Conservation (phyloP, 2,888 invertebrate genomes). For the Malachius bipustulatus region DNA sequence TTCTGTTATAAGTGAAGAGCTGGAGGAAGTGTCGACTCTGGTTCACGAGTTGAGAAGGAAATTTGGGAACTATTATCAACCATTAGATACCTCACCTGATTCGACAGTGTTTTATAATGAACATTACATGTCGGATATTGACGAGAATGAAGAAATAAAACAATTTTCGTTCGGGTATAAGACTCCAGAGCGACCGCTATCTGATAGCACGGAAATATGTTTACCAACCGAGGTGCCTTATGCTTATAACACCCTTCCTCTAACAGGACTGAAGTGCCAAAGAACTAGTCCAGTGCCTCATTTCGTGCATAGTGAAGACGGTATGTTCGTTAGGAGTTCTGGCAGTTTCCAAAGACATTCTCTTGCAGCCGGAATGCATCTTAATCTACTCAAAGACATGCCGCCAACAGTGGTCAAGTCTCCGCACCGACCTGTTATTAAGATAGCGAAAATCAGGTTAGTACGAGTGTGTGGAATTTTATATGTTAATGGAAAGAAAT, state of each 20-base stretch:
- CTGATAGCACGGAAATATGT: constrained; percentile 19
- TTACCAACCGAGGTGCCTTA: neutral
- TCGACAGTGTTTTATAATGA: constrained; percentile 31
- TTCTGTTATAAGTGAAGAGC: constrained; percentile 29
- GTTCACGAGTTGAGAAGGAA: constrained; percentile 26
- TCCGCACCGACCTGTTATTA: constrained; percentile 32
- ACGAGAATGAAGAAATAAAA: constrained; percentile 35
- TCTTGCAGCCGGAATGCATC: constrained; percentile 16
- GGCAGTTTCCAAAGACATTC: constrained; percentile 28
- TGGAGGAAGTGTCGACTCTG: constrained; percentile 31
- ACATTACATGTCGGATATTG: constrained; percentile 36
- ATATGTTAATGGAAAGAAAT: no score
- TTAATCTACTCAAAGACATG: constrained; percentile 17
- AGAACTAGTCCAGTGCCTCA: constrained; percentile 16
- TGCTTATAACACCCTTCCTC: constrained; percentile 15
- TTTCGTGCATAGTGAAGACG: constrained; percentile 22
- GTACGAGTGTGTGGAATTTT: constrained; percentile 13
- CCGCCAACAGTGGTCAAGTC: constrained; percentile 28
- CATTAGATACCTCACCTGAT: constrained; percentile 22
- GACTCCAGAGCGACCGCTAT: constrained; percentile 23
- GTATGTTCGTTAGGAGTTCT: constrained; percentile 32
- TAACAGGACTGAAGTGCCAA: constrained; percentile 12
- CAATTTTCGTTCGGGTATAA: constrained; percentile 29
- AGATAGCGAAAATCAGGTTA: constrained; percentile 35
- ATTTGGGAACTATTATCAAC: constrained; percentile 18